Evolutionary conservation across 1,140 invertebrate genomes (phyloP).

Genomic region (Listronotus bonariensis): DNA sequence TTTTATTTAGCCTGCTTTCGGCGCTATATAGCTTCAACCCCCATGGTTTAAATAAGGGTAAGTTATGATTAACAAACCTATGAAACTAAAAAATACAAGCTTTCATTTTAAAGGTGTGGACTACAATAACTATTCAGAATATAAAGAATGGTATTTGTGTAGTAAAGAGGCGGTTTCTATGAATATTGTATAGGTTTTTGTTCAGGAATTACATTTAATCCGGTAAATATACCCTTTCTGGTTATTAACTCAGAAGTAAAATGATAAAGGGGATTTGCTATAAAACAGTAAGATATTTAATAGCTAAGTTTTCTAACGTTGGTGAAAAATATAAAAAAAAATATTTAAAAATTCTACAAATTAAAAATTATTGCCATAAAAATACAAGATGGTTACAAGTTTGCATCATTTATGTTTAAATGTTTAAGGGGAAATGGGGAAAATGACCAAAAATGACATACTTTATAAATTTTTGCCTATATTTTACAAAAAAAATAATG

Average conservation of each 20-base stretch:
- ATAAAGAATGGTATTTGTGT: not conserved
- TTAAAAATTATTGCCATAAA: too few relatives aligned
- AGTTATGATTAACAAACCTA: slow-evolving; percentile 26
- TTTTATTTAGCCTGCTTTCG: not conserved
- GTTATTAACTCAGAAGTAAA: not conserved
- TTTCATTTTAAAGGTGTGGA: slow-evolving; percentile 1
- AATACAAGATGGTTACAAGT: too few relatives aligned
- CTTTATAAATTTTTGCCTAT: too few relatives aligned
- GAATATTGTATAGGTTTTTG: slow-evolving; percentile 13
- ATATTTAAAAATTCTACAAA: too few relatives aligned
- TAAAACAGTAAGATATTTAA: too few relatives aligned
- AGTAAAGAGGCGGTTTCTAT: not conserved
- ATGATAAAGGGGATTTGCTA: too few relatives aligned
- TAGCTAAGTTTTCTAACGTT: too few relatives aligned
- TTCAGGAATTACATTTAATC: slow-evolving; percentile 19
- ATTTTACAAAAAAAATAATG: too few relatives aligned
- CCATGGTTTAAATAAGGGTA: slow-evolving; percentile 11
- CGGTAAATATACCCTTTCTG: slow-evolving; percentile 14
- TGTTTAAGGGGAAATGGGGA: too few relatives aligned
- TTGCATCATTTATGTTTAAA: too few relatives aligned
- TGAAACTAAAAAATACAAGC: slow-evolving; percentile 2
- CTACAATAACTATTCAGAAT: not conserved
- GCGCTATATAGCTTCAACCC: not conserved
- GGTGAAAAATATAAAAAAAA: too few relatives aligned
- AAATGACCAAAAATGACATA: too few relatives aligned